Base-by-base conservation (phyloP, 1,140 invertebrate species). In the Druon quercuslanigerum region DNA sequence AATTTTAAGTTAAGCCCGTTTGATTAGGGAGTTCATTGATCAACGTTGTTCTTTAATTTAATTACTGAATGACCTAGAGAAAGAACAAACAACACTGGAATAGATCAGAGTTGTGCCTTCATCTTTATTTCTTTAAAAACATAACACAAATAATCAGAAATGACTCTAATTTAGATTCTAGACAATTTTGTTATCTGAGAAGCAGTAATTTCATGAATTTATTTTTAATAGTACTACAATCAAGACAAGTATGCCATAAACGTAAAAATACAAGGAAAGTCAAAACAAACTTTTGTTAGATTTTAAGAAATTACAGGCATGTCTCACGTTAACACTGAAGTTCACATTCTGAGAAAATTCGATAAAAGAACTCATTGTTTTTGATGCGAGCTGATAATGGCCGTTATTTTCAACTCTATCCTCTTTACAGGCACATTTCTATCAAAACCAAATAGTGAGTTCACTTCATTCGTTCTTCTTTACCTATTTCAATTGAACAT, bases 241-340 rank as follows among this genome's bases (percentile, higher is more conserved):
- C 16, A 89, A 66, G 79, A 83, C 85, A 5, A 89, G 71, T 54
- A 87, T 60, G 40, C 85, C 83, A 51, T 87, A 89, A 9, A 80
- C 54, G 60, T 89, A 89, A n/a, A 89, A 72, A 72, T 89, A 89
- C 51, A 89, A 56, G 2, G 84, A 87, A 14, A 89, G 76, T 50
- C 79, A 79, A 79, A 86, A 89, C 19, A 88, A 77, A 3, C 71
- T 81, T 77, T 81, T 78, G 72, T 86, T 87, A 0, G 75, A 74
- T 17, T 60, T 83, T 1, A 87, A 16, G 33, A 89, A 87, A 46
- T 77, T 73, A 3, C 33, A 83, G 11, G 33, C 25, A 9, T 73
- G 52, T 60, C 71, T 57, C 33, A 80, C 3, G 20, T 71, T 76
- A 40, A 66, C 33, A 1, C 1, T 0, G 17, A 12, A 13, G 52